These are phyloP conservation scores for Papilio polytes DNA, from an alignment of 1,140 invertebrate genomes.

Conservation along the genomic window DNA sequence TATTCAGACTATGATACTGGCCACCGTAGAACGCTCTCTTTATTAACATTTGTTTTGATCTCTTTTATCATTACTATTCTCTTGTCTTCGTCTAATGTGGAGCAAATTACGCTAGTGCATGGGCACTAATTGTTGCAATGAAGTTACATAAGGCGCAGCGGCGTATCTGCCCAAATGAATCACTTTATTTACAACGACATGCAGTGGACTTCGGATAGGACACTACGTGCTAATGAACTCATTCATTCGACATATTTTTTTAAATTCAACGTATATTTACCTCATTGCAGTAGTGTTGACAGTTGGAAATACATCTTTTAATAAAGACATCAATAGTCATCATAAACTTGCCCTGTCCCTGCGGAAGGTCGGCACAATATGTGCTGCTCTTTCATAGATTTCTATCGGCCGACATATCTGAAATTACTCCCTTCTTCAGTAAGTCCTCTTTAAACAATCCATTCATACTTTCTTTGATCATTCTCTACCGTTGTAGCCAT, in stretches of 20 bases:
- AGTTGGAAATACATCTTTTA: no score
- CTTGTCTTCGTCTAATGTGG: background rate
- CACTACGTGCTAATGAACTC: conserved; percentile 11
- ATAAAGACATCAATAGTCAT: no score
- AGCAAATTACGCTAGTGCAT: background rate
- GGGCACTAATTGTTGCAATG: conserved; percentile 19
- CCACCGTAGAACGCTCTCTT: background rate
- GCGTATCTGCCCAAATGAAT: conserved; percentile 5
- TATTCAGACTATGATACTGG: no score
- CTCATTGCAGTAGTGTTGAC: background rate
- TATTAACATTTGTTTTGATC: background rate
- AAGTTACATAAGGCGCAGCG: conserved; percentile 2
- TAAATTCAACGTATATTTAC: background rate
- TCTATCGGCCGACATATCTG: no score
- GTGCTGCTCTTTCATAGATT: no score
- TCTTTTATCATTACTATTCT: background rate
- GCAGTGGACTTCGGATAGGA: conserved; percentile 21
- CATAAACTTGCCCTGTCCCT: no score
- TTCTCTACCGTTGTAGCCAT: no score
- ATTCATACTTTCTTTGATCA: no score
- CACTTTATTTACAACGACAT: conserved; percentile 1
- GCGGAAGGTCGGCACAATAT: no score
- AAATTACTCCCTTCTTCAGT: no score
- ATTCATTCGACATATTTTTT: conserved; percentile 2
- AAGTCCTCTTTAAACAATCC: no score